phyloP scores from a whole-genome alignment of 2,113 vertebrate species.

The Tautogolabrus adspersus region DNA sequence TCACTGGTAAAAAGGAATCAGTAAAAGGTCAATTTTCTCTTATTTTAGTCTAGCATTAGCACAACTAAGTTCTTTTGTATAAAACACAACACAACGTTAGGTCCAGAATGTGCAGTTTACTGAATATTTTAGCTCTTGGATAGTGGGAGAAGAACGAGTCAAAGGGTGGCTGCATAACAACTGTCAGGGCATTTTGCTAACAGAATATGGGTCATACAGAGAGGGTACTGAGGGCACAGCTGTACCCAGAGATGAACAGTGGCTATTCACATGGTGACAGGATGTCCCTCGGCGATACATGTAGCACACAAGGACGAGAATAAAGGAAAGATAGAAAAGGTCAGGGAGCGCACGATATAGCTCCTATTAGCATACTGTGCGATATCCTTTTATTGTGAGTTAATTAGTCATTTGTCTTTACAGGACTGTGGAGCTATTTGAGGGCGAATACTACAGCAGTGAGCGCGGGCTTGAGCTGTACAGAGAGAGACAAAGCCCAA shows the following conservation, averaged over 20 bases:
- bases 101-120: conserved; percentile 3
- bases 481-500: conserved; percentile 30
- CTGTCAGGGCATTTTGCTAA: conserved; percentile 31
- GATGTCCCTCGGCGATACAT: conserved; percentile 63
- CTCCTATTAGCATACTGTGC: conserved; percentile 32
- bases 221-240: conserved; percentile 69
- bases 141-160: conserved; percentile 17
- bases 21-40: too few relatives aligned
- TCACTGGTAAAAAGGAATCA: too few relatives aligned
- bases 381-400: conserved; percentile 26
- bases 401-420: conserved; percentile 44
- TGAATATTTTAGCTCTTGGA: conserved; percentile 33
- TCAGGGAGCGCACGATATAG: conserved; percentile 35
- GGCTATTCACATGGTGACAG: conserved; percentile 70
- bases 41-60: too few relatives aligned
- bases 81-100: neutral
- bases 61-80: too few relatives aligned
- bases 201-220: conserved; percentile 65
- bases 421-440: conserved; percentile 30
- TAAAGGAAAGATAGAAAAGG: conserved; percentile 33
- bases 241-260: conserved; percentile 72
- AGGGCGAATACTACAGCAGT: conserved; percentile 17
- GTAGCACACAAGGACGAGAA: conserved; percentile 48
- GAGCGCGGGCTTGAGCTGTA: neutral
- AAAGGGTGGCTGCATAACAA: conserved; percentile 3